Evolutionary conservation across 2,888 invertebrate genomes (phyloP), one percentile per base, ranked within the genome.

Genomic region (Amiota mariae): DNA sequence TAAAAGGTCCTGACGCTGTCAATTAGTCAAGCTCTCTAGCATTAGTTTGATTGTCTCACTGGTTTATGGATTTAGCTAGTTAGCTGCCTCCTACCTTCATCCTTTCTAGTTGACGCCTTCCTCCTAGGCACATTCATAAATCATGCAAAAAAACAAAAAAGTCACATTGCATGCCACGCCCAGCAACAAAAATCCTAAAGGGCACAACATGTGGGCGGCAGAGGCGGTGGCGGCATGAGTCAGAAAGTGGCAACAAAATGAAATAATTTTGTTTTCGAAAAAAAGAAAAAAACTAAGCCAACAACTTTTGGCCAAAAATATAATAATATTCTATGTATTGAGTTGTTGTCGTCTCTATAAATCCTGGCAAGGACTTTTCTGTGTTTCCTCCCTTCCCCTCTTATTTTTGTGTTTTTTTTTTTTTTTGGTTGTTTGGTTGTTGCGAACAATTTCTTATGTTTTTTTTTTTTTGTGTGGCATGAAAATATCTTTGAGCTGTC

Each of bases 131-230:
- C 36, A 18, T 13, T 46, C 63, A 63, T 63, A 63, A 63, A 63
- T 63, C 63, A 63, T 63, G 63, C 63, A 63, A 63, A 63, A 63
- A 46, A 46, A 36, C 36, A 36, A 2, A 36, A 36, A 36, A 36
- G 36, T 36, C 36, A 6, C 36, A 3, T 11, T 12, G 46, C 63
- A 63, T 46, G 63, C 63, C 63, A 36, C 12, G 18, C 13, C 12
- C 36, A 20, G 46, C 10, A 2, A 12, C 12, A 12, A 54, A 12
- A 54, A 8, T 54, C 13, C 12, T 46, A 63, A 46, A 11, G 11
- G 59, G 11, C n/a, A 59, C 59, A 18, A 36, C 36, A 36, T 36
- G 36, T 36, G 36, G 36, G 59, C 59, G 18, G 11, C 59, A 8
- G 13, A 15, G 57, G 15, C 57, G 24, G 63, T 46, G 57, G 15